Conservation (phyloP, 2,797 vertebrate species). For the Coregonus sp. region DNA sequence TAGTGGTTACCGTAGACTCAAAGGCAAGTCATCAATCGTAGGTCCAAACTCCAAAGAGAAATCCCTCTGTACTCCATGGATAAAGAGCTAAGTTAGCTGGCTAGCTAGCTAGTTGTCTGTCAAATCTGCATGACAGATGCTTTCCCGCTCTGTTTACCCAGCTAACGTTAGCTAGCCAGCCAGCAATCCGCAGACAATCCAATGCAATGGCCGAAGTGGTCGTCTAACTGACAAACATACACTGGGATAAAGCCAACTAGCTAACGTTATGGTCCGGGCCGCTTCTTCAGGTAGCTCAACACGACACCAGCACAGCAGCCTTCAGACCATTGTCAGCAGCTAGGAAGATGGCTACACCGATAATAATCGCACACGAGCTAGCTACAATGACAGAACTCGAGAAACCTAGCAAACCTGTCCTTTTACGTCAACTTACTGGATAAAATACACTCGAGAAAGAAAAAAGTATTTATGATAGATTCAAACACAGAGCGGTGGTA, state of each 20-base stretch:
- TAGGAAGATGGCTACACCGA: neutral
- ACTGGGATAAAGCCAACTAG: neutral
- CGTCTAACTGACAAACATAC: neutral
- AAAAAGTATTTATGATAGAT: no score
- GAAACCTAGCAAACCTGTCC: neutral
- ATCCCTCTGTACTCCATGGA: constrained; percentile 32
- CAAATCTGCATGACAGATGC: neutral
- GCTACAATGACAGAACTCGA: neutral
- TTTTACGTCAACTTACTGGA: neutral
- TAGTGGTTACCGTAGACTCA: constrained; percentile 3
- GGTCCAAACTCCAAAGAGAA: constrained; percentile 24
- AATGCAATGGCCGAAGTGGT: neutral
- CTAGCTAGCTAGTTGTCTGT: neutral
- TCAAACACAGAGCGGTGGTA: no score
- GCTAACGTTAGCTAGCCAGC: neutral
- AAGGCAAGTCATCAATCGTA: constrained; percentile 14
- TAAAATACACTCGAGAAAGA: neutral
- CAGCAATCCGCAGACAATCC: neutral
- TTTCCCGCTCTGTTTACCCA: neutral
- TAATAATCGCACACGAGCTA: neutral
- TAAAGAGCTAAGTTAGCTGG: neutral
- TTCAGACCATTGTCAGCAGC: neutral
- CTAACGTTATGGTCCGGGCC: neutral
- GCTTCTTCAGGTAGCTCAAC: neutral
- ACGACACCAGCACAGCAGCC: neutral